phyloP scores from a whole-genome alignment of 2,113 vertebrate genomes.

The Henicopernis longicauda region DNA sequence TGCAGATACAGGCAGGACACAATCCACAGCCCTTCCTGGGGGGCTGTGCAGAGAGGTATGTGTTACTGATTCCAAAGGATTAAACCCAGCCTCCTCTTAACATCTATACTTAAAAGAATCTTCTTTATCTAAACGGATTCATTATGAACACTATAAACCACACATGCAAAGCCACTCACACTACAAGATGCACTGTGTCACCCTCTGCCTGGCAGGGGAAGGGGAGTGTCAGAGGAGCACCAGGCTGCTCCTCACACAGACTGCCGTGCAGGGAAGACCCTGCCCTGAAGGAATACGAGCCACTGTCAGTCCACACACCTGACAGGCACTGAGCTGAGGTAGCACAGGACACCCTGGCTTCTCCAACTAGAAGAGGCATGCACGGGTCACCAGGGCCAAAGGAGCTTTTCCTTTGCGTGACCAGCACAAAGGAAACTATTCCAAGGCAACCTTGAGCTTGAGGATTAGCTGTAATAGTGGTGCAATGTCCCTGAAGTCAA shows the following conservation, averaged over 20 bases:
- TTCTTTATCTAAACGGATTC: constrained; percentile 54
- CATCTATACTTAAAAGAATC: constrained; percentile 13
- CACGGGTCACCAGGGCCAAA: background rate
- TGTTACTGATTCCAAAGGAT: constrained; percentile 29
- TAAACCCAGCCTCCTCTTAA: constrained; percentile 37
- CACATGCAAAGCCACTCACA: constrained; percentile 33
- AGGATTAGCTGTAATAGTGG: background rate
- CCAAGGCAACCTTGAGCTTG: background rate
- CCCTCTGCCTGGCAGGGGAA: background rate
- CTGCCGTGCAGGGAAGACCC: background rate
- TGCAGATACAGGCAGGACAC: background rate
- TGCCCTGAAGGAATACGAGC: background rate
- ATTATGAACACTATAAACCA: constrained; percentile 11
- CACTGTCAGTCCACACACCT: accelerated
- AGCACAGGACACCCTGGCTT: background rate
- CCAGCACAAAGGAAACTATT: background rate
- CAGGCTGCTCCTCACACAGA: background rate
- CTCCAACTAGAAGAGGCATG: background rate
- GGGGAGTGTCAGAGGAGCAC: background rate
- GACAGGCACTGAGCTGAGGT: background rate
- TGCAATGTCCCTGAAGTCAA: background rate
- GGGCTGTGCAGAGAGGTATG: background rate
- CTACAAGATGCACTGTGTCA: background rate
- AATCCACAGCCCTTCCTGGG: background rate
- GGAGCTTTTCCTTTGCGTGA: background rate